These are phyloP conservation scores for Dione juno DNA, from an alignment of 2,888 invertebrate genomes.

Conservation along the genomic window DNA sequence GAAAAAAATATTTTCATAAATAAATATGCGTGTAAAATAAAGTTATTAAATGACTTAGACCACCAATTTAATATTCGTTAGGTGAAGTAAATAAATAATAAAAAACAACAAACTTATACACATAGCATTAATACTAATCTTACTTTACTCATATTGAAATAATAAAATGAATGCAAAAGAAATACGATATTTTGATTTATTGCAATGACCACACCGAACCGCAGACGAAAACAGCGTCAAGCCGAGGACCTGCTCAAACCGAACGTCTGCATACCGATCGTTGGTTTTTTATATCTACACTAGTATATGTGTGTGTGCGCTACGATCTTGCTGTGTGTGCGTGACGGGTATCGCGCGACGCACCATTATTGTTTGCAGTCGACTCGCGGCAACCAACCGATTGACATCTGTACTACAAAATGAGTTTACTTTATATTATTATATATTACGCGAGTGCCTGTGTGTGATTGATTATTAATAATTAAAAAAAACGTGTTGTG, in stretches of 20 bases:
- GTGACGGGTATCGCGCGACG: conserved; percentile 71
- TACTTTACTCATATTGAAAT: neutral
- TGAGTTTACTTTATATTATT: conserved; percentile 69
- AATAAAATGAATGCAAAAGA: conserved; percentile 20
- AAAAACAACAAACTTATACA: neutral
- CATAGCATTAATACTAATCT: too few species aligned
- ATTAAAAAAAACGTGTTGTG: conserved; percentile 77
- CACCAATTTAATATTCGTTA: neutral
- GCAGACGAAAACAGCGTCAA: conserved; percentile 84
- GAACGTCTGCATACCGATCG: conserved; percentile 84
- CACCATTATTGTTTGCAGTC: conserved; percentile 77
- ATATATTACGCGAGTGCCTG: conserved; percentile 80
- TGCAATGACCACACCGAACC: conserved; percentile 73
- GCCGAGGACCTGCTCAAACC: conserved; percentile 82
- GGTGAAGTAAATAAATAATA: neutral
- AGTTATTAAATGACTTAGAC: too few species aligned
- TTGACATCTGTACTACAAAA: conserved; percentile 70
- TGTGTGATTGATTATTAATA: conserved; percentile 75
- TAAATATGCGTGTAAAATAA: too few species aligned
- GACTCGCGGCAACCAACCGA: conserved; percentile 70
- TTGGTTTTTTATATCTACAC: conserved; percentile 80
- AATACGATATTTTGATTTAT: conserved; percentile 56
- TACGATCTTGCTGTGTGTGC: conserved; percentile 58
- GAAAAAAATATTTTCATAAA: too few species aligned
- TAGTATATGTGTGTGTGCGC: conserved; percentile 58